Base-by-base conservation (phyloP, 2,797 vertebrate species). In the Lophotriccus pileatus region DNA sequence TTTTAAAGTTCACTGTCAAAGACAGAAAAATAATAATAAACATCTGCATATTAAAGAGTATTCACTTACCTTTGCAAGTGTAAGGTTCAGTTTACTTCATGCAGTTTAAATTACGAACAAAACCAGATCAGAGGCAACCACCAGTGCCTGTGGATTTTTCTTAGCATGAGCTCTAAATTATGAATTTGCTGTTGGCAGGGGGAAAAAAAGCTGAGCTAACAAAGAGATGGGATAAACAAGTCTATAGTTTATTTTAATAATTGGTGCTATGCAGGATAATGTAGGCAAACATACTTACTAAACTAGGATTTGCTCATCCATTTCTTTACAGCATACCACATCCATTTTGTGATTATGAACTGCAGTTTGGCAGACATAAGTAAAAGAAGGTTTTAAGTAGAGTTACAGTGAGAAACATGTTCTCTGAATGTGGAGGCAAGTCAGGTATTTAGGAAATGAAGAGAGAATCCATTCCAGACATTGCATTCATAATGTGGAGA, bases 21-120 rank as follows among this genome's bases (percentile, higher is more conserved):
- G 74, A 52, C 62, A 67, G 56, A 78, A 93, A 78, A 93, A 77
- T 86, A 95, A 83, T 62, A 92, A 92, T 84, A 95, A 96, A 76
- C 64, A 87, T 88, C 93, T 92, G 75, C 44, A 52, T 95, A 74
- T 59, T 90, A 88, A 73, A 68, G 81, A 43, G 34, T 7, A 80
- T 77, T 70, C 19, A 11, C 62, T 69, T 24, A 24, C 23, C 56
- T 95, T 82, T 70, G 83, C 66, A 50, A 76, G 27, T 62, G 63
- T 22, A 60, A 58, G 58, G 49, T 68, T 92, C 49, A 70, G 47
- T 72, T 87, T 66, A 36, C 63, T 93, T 85, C 34, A 58, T 70
- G 81, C 24, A 62, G 23, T n/a, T 93, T 84, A 84, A 72, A 70
- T 70, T 78, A 58, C 77, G 95, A 84, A 82, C 17, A 55, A 67